Percentiles rank a stretch among this genome's conserved stretches.
These are phyloP conservation scores for Pristionchus maxplancki DNA, from an alignment of 2,888 invertebrate genomes.

Conservation along the genomic window DNA sequence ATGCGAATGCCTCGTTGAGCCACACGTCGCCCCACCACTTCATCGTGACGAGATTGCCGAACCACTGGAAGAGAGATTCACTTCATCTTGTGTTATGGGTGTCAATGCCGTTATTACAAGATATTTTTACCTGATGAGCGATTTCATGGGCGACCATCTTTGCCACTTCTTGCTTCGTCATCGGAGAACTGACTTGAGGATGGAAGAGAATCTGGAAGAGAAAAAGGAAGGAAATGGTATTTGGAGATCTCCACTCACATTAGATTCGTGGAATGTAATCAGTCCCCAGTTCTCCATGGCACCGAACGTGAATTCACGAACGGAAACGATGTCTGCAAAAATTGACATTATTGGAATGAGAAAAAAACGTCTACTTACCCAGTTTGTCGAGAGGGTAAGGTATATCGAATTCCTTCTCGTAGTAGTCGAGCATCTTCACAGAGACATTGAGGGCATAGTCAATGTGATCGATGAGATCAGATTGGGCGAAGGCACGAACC, in stretches of 20 bases:
- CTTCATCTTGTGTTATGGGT: no score
- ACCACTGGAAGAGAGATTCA: constrained; percentile 57
- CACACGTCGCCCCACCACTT: constrained; percentile 75
- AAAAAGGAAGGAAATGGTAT: neutral
- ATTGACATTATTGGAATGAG: neutral
- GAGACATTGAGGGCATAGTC: constrained; percentile 82
- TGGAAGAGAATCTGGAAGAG: constrained; percentile 83
- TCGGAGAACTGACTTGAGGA: constrained; percentile 85
- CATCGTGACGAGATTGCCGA: constrained; percentile 74
- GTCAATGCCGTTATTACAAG: no score
- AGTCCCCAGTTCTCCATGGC: constrained; percentile 97
- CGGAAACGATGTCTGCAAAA: constrained; percentile 86
- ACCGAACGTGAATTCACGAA: constrained; percentile 90
- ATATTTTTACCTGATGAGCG: constrained; percentile 85
- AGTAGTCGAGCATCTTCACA: constrained; percentile 78
- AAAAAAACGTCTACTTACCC: constrained; percentile 81
- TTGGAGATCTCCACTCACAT: neutral
- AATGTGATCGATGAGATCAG: constrained; percentile 85
- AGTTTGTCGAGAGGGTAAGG: constrained; percentile 91
- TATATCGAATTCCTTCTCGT: constrained; percentile 88
- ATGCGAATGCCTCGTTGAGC: constrained; percentile 73
- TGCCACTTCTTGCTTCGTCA: constrained; percentile 87
- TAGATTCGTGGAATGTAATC: constrained; percentile 88
- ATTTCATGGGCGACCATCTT: constrained; percentile 91
- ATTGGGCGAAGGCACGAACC: constrained; percentile 80